Evolutionary conservation across 2,797 vertebrate genomes (phyloP), one percentile per base, ranked within the genome.

Genomic region (Brachymystax lenok): DNA sequence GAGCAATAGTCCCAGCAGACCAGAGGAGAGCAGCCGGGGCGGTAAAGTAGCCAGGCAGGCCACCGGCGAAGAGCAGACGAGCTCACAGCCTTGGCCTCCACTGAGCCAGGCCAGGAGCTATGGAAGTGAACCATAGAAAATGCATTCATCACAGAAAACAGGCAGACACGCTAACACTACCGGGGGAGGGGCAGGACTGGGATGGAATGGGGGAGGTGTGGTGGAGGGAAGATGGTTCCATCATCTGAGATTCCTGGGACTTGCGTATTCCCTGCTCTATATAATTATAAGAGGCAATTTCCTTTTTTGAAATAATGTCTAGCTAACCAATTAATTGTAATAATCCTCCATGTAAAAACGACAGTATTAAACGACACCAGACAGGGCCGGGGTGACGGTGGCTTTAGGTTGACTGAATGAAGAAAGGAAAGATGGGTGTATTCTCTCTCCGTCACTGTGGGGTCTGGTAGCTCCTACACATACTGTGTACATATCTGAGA

Each of bases 231-330:
- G 88, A 84, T 19, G 68, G 84, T 81, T 88, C 88, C 93, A 90
- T 92, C 91, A 90, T 91, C 88, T 90, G 90, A 92, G 91, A 91
- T 93, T 94, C 90, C 90, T 88, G 92, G 93, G 93, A 93, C 88
- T 92, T 90, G 83, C 91, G 89, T 90, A 94, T 94, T 93, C 93
- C 92, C 92, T 85, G 83, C 89, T 91, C 94, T 91, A 87, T 91
- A 88, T 93, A 93, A 93, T 94, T 94, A 92, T 92, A 92, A 88
- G 85, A 92, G 89, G 87, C 93, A 94, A 94, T 93, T 94, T 93
- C 91, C 91, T 85, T 90, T 93, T 93, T 92, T 88, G 89, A 92
- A 93, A 94, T 92, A 92, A 94, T 90, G 90, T 91, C 92, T 91
- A 80, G 90, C 89, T 88, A 91, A 85, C 89, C 90, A 92, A 93